A percentile compares a stretch with the other conserved stretches of the same genome.
Evolutionary conservation across 2,888 invertebrate genomes (phyloP).

Genomic region (Aporophyla lueneburgensis): DNA sequence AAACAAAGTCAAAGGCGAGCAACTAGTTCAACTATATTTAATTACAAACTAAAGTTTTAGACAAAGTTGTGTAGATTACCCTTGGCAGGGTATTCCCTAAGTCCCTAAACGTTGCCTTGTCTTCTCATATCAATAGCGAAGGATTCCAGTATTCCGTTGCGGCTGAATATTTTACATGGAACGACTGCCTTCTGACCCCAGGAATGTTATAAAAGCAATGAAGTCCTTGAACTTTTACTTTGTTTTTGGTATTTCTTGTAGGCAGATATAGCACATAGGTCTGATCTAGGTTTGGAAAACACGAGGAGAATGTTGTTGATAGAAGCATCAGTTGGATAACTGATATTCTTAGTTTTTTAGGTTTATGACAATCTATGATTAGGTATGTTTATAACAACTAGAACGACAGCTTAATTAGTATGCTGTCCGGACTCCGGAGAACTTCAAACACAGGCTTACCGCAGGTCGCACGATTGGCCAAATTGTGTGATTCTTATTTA

Average conservation of each 20-base stretch:
- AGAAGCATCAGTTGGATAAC: neutral
- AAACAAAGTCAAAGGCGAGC: neutral
- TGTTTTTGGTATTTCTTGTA: neutral
- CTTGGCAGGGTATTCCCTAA: constrained; percentile 30
- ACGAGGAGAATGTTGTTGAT: neutral
- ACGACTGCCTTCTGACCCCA: constrained; percentile 2
- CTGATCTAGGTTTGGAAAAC: neutral
- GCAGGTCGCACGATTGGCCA: neutral
- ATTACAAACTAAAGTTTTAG: constrained; percentile 32
- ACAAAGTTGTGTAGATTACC: constrained; percentile 11
- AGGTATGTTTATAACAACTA: neutral
- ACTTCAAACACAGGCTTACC: neutral
- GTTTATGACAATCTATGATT: too few relatives aligned
- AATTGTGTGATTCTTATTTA: neutral
- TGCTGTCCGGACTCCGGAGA: neutral
- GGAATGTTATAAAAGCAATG: constrained; percentile 24
- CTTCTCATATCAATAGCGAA: constrained; percentile 21
- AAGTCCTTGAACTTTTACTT: constrained; percentile 11
- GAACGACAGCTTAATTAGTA: neutral
- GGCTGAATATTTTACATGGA: constrained; percentile 34
- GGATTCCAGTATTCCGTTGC: neutral
- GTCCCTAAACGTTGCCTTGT: constrained; percentile 30
- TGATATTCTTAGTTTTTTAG: neutral
- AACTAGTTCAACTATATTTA: constrained; percentile 24
- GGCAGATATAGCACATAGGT: neutral